Evolutionary conservation across 1,140 invertebrate species (phyloP).

Genomic region (Cylas formicarius): DNA sequence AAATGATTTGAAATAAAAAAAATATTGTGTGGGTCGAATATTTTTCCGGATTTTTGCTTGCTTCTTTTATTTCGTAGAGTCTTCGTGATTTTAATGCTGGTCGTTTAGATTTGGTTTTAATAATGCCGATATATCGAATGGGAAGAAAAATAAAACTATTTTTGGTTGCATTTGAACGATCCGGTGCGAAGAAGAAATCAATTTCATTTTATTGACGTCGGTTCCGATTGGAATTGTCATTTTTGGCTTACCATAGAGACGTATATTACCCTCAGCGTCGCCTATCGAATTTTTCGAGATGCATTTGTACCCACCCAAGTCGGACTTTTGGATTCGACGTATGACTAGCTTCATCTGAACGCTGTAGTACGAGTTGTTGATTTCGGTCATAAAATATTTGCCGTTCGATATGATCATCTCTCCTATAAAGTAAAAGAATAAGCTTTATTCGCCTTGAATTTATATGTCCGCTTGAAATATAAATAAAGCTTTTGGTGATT

Average conservation of each 20-base stretch:
- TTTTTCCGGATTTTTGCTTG: too few species aligned
- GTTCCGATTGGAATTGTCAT: constrained; percentile 33
- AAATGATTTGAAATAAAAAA: too few species aligned
- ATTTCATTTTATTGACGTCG: constrained; percentile 38
- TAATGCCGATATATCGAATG: too few species aligned
- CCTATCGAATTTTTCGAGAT: constrained; percentile 89
- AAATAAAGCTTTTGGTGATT: background rate
- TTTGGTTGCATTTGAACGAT: too few species aligned
- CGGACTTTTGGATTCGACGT: constrained; percentile 62
- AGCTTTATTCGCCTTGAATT: background rate
- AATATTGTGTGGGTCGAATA: too few species aligned
- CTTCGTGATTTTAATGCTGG: too few species aligned
- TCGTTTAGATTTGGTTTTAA: too few species aligned
- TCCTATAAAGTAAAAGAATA: constrained; percentile 48
- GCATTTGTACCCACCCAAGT: constrained; percentile 86
- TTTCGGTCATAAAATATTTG: constrained; percentile 70
- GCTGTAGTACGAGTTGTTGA: constrained; percentile 65
- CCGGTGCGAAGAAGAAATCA: constrained; percentile 40
- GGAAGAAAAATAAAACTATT: too few species aligned
- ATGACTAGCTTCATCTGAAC: constrained; percentile 75
- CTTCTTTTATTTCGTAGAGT: too few species aligned
- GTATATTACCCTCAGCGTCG: constrained; percentile 78
- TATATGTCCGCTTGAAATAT: background rate
- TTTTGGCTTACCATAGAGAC: constrained; percentile 69
- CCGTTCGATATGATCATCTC: constrained; percentile 82